Percentiles rank a stretch among this genome's conserved stretches.
These are phyloP conservation scores for Pogona vitticeps DNA, from an alignment of 2,113 vertebrate species.

Conservation along the genomic window DNA sequence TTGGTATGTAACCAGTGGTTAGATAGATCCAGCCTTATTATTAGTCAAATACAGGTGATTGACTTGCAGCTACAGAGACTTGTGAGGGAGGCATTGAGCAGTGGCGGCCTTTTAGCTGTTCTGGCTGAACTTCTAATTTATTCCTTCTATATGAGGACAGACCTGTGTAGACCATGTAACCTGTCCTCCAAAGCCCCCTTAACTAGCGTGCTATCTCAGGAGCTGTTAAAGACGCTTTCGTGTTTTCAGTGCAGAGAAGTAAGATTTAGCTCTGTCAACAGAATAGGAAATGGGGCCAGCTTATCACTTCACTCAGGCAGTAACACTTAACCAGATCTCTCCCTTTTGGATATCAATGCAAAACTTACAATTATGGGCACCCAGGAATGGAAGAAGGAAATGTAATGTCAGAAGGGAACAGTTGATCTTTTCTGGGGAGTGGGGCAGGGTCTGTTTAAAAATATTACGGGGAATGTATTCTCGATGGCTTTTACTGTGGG, in stretches of 20 bases:
- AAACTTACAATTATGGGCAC: not conserved
- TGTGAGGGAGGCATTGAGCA: not conserved
- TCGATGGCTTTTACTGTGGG: too few relatives aligned
- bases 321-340: not conserved
- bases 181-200: not conserved
- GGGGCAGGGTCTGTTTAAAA: too few relatives aligned
- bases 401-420: too few relatives aligned
- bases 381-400: not conserved
- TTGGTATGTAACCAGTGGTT: not conserved
- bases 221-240: not conserved
- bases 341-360: not conserved
- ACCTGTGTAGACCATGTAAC: not conserved
- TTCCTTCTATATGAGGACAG: not conserved
- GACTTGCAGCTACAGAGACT: not conserved
- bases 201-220: not conserved
- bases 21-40: not conserved
- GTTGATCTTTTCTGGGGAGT: not conserved
- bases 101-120: not conserved
- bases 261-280: not conserved
- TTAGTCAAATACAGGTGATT: not conserved
- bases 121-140: not conserved
- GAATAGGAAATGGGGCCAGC: not conserved
- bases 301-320: not conserved
- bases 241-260: not conserved
- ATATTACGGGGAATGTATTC: too few relatives aligned